These are phyloP conservation scores for Otus sunia DNA, from an alignment of 2,113 vertebrate genomes.

Conservation along the genomic window DNA sequence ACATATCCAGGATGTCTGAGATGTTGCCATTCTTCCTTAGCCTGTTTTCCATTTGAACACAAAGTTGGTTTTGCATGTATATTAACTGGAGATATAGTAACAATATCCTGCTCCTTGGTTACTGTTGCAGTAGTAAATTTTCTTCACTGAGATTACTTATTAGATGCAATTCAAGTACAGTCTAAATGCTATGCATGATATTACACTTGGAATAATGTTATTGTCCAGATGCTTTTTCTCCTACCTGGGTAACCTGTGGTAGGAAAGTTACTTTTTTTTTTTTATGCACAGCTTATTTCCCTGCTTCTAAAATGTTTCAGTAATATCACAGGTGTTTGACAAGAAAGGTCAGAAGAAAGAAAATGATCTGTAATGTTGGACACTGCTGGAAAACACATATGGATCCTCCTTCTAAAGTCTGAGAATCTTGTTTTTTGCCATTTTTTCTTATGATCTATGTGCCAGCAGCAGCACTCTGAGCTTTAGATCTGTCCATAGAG, in stretches of 20 bases:
- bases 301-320: background rate
- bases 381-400: background rate
- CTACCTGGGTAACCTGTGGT: background rate
- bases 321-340: background rate
- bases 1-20: background rate
- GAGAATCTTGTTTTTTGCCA: background rate
- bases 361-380: background rate
- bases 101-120: background rate
- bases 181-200: background rate
- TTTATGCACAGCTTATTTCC: background rate
- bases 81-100: background rate
- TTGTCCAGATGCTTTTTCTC: background rate
- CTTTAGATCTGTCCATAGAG: background rate
- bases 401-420: background rate
- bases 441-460: background rate
- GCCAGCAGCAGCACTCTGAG: background rate
- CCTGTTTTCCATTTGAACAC: background rate
- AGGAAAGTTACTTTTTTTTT: background rate
- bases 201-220: background rate
- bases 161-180: background rate
- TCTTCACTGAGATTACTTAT: background rate
- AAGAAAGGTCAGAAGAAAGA: background rate
- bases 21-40: background rate
- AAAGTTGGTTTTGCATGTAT: background rate
- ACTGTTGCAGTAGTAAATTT: background rate